Evolutionary conservation across 2,797 vertebrate genomes (phyloP).

Genomic region (Eospalax fontanierii): DNA sequence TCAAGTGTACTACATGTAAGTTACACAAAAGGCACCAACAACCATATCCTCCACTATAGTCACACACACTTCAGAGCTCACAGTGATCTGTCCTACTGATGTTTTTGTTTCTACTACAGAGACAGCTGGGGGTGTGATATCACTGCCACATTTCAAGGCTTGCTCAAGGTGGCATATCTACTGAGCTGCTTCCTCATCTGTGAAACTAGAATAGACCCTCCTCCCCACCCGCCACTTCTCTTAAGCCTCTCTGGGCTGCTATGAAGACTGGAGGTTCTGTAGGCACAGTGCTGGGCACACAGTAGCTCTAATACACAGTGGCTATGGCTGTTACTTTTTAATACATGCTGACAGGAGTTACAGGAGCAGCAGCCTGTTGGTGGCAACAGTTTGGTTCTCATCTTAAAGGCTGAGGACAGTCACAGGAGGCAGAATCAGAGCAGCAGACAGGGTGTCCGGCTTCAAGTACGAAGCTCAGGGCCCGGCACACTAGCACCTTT

Average conservation of each 20-base stretch:
- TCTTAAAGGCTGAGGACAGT: slow-evolving; percentile 3
- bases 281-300: neutral
- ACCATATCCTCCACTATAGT: neutral
- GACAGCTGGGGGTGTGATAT: neutral
- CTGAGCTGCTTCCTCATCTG: neutral
- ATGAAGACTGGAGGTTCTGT: neutral
- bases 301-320: neutral
- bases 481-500: neutral
- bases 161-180: neutral
- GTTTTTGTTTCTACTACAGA: neutral
- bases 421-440: neutral
- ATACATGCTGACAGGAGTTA: neutral
- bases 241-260: neutral
- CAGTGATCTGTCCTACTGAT: neutral
- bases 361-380: neutral
- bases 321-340: neutral
- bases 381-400: slow-evolving; percentile 33
- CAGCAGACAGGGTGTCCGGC: neutral
- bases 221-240: neutral
- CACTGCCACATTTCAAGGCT: neutral
- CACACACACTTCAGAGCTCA: neutral
- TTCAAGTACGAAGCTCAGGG: neutral
- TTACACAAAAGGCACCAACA: neutral
- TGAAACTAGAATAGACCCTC: neutral
- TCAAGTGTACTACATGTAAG: neutral